Conservation (phyloP, 1,140 invertebrate species). For the Diuraphis noxia region DNA sequence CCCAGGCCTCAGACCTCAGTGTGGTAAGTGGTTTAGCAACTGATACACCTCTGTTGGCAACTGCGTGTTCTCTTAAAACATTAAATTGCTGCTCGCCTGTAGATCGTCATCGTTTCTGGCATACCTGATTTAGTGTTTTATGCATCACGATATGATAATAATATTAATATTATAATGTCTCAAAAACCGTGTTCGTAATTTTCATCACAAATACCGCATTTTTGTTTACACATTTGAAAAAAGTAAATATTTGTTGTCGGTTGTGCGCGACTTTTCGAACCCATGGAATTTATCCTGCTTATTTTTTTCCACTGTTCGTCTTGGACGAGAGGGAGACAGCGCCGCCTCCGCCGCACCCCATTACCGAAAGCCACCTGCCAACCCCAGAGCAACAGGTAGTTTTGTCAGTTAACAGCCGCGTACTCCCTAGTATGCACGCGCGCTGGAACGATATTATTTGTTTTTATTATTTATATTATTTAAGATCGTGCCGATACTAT, state of each 20-base stretch:
- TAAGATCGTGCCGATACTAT: background rate
- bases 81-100: background rate
- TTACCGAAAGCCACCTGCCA: slow-evolving; percentile 47
- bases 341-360: slow-evolving; percentile 28
- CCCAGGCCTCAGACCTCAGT: too few species aligned
- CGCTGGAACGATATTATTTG: background rate
- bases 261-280: slow-evolving; percentile 25
- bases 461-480: background rate
- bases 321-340: background rate
- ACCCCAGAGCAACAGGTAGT: slow-evolving; percentile 42
- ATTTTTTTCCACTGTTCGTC: too few species aligned
- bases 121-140: background rate
- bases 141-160: background rate
- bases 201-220: background rate
- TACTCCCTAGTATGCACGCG: background rate
- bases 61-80: background rate
- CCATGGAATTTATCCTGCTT: slow-evolving; percentile 42
- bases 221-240: background rate
- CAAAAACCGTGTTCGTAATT: background rate
- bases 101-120: background rate
- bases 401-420: background rate
- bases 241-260: background rate
- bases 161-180: background rate
- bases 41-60: background rate
- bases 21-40: background rate